Base-by-base conservation (phyloP, 2,113 vertebrate species). In the Mus spicilegus region DNA sequence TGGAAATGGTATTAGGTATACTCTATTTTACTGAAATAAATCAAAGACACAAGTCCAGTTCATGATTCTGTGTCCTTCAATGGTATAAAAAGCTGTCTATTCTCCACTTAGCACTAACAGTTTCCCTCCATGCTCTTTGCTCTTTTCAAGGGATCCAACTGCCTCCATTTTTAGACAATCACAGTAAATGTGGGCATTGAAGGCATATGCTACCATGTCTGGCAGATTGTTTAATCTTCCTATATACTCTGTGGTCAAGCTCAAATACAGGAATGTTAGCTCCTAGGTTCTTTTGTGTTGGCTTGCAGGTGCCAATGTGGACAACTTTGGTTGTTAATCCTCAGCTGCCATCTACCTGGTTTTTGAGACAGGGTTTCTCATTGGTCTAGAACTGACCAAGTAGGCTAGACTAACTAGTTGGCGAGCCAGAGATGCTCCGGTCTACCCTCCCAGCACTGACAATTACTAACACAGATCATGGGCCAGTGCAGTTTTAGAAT, bases 201-300 rank as follows among this genome's bases (percentile, higher is more conserved):
- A 39, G 36, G 20, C 33, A 13, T 63, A 13, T 0, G 9, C 80
- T 11, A 56, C 33, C 30, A 80, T 8, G 20, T 80, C 51, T 58
- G 54, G 54, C 22, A 39, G 30, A 72, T 61, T 90, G n/a, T 77
- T 36, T 70, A 8, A 54, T 95, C 49, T 69, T 65, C n/a, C 73
- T 72, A 3, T 65, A 69, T 28, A 22, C 19, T 82, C 12, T 28
- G 1, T 51, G 65, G 11, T 81, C 72, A 95, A 65, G 33, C 4
- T 51, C 72, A 78, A 80, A 20, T 54, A 85, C 56, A 94, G 69
- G 84, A 87, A 80, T 63, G 78, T 39, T 56, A 87, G 89, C 58
- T 39, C 82, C 61, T 28, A 67, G 24, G 39, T 33, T 30, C 2
- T 67, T 85, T 12, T 46, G 8, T 85, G 22, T 63, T 33, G 33